Conservation (phyloP, 1,140 invertebrate genomes). For the Penaeus chinensis region DNA sequence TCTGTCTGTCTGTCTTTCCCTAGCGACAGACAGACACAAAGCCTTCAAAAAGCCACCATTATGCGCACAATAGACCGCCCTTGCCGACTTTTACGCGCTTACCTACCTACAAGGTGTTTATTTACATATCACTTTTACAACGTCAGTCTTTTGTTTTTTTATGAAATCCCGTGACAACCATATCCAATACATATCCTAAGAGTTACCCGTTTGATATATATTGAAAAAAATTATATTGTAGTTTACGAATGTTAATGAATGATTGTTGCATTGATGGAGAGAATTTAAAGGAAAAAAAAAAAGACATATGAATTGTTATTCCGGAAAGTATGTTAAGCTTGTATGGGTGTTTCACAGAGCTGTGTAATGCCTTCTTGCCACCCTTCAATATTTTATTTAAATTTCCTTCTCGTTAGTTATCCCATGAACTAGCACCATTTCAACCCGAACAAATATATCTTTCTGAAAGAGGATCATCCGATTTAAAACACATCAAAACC, state of each 20-base stretch:
- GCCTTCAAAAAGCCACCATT: no score
- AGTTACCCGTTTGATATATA: not conserved
- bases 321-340: not conserved
- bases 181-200: constrained; percentile 58
- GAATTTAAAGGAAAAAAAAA: constrained; percentile 19
- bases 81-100: not conserved
- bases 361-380: not conserved
- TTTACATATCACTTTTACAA: constrained; percentile 31
- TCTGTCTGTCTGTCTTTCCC: no score
- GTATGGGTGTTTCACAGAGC: not conserved
- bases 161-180: constrained; percentile 46
- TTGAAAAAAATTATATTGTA: not conserved
- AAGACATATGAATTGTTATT: not conserved
- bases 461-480: no score
- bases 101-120: not conserved
- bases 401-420: no score
- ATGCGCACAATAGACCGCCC: no score
- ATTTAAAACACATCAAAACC: no score
- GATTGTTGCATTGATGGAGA: constrained; percentile 51
- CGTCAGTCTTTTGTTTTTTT: constrained; percentile 15
- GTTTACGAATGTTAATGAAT: constrained; percentile 32
- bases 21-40: no score
- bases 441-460: no score
- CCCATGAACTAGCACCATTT: no score
- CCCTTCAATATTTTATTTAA: no score